Evolutionary conservation across 2,113 vertebrate species (phyloP).

Genomic region (Heptranchias perlo): DNA sequence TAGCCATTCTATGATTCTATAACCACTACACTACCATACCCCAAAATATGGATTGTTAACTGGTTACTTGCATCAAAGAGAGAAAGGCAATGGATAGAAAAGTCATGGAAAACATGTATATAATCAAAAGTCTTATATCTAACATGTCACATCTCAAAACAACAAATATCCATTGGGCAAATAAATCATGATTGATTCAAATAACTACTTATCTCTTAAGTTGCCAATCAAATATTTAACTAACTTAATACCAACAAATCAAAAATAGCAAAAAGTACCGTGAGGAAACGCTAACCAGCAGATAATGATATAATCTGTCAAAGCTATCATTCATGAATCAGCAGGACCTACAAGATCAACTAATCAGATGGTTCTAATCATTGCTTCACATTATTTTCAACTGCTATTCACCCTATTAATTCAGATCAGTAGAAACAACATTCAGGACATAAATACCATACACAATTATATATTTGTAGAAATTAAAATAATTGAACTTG

Average conservation of each 20-base stretch:
- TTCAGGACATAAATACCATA: neutral
- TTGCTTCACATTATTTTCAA: neutral
- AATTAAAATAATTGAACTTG: no score
- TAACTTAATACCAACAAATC: neutral
- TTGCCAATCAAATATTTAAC: neutral
- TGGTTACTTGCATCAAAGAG: no score
- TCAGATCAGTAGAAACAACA: neutral
- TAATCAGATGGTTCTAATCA: neutral
- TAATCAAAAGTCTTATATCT: no score
- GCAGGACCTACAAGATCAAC: neutral
- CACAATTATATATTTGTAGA: neutral
- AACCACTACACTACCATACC: no score
- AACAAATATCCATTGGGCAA: no score
- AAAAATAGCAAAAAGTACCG: neutral
- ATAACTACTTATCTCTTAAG: neutral
- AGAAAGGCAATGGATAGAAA: no score
- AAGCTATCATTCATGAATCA: neutral
- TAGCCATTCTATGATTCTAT: no score
- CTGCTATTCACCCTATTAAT: neutral
- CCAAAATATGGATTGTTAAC: no score
- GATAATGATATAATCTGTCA: neutral
- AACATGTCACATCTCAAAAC: no score
- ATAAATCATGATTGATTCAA: neutral
- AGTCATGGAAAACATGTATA: no score
- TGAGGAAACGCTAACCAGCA: neutral